A percentile compares a stretch with the other conserved stretches of the same genome.
Conservation (phyloP, 2,797 vertebrate genomes). For the Euthynnus affinis region DNA sequence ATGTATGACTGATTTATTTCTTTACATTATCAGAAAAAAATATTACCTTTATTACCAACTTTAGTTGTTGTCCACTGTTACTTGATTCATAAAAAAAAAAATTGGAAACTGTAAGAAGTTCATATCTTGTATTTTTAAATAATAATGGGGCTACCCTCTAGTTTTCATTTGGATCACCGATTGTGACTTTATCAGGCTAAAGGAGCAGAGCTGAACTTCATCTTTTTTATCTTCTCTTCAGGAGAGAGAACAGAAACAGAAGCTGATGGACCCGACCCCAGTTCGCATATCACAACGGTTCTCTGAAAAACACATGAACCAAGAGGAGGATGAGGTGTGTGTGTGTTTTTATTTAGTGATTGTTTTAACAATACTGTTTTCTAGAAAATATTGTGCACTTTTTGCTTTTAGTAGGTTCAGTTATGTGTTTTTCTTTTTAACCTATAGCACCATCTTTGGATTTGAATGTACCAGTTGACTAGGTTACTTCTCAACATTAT, state of each 20-base stretch:
- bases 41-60: background rate
- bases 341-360: background rate
- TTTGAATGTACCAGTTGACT: background rate
- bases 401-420: background rate
- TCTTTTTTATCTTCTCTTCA: slow-evolving; percentile 54
- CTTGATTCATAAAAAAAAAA: background rate
- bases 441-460: background rate
- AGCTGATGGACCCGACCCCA: slow-evolving; percentile 86
- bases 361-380: background rate
- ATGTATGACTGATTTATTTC: background rate
- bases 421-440: background rate
- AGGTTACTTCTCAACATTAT: background rate
- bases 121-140: no score
- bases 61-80: background rate
- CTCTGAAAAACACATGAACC: slow-evolving; percentile 83
- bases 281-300: slow-evolving; percentile 86
- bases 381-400: background rate
- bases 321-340: slow-evolving; percentile 87
- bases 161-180: background rate
- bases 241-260: slow-evolving; percentile 91
- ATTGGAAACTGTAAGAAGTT: background rate
- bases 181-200: background rate
- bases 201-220: background rate
- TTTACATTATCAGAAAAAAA: background rate
- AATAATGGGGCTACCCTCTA: background rate